Base-by-base conservation (phyloP, 2,113 vertebrate species). In the Phrynosoma platyrhinos region DNA sequence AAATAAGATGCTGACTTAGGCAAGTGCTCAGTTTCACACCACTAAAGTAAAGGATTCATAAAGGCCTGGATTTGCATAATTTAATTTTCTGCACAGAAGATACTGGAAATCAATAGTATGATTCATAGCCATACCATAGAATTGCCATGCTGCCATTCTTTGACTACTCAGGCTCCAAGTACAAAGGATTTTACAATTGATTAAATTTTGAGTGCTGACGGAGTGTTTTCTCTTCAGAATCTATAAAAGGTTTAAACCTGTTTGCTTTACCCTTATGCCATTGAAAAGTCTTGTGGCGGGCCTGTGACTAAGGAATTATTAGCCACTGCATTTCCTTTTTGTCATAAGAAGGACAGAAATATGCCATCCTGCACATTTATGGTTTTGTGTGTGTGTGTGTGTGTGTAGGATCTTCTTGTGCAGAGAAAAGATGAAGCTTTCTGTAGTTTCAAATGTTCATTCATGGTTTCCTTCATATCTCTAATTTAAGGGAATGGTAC, bases 81-180 rank as follows among this genome's bases (percentile, higher is more conserved):
- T 98, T 96, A 97, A 98, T 98, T 98, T 98, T 97, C 96, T 98
- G 94, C 97, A 96, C 92, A 95, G 97, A 97, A 96, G 95, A 95
- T 97, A 97, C 97, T 97, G 97, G 96, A 96, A 98, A 98, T 98
- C 98, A 96, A 96, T 98, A 97, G 95, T 95, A 95, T 97, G 98
- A 98, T 98, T 98, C 97, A 97, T 96, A 97, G 95, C 95, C 95
- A 93, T 94, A 94, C 96, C 90, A 89, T 94, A 93, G 90, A 95
- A 91, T 92, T 94, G 94, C 96, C 91, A 83, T 90, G 96, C 96
- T 89, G 92, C 93, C 85, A 91, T 95, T 96, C 96, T 95, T 94
- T 91, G 95, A 80, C 74, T 32, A 93, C 91, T 93, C 86, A 94
- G 81, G 90, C 90, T 91, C 80, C 80, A 86, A 92, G 74, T 86